Conservation (phyloP, 2,888 invertebrate genomes). For the Holacanthella duospinosa region DNA sequence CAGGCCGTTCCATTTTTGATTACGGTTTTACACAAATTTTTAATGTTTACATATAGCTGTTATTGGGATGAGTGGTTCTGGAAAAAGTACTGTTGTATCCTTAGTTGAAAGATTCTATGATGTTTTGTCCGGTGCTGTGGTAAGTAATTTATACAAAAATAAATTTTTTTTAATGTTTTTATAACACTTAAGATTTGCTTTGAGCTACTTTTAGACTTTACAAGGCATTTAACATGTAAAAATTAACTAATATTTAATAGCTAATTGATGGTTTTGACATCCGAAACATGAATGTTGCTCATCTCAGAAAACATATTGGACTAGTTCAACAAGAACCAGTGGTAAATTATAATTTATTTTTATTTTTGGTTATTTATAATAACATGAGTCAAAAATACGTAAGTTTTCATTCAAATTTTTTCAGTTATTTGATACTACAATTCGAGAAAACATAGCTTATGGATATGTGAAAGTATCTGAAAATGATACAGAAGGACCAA, state of each 20-base stretch:
- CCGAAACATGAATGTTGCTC: conserved; percentile 43
- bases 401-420: not conserved
- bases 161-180: too few relatives aligned
- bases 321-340: conserved; percentile 52
- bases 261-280: conserved; percentile 40
- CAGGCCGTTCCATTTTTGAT: too few relatives aligned
- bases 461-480: conserved; percentile 41
- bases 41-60: not conserved
- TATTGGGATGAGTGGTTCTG: not conserved
- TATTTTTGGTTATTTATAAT: too few relatives aligned
- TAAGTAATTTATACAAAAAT: conserved; percentile 16
- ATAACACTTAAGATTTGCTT: not conserved
- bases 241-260: conserved; percentile 14
- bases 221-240: not conserved
- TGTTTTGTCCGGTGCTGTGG: conserved; percentile 48
- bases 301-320: conserved; percentile 46
- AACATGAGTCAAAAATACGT: not conserved
- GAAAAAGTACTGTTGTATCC: conserved; percentile 74
- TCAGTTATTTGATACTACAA: conserved; percentile 46
- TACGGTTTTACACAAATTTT: too few relatives aligned
- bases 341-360: not conserved
- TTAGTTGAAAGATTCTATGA: conserved; percentile 77
- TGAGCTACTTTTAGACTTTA: not conserved
- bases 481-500: conserved; percentile 36
- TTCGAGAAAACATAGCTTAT: conserved; percentile 50